phyloP scores from a whole-genome alignment of 2,113 vertebrate species.

The Oreochromis aureus region DNA sequence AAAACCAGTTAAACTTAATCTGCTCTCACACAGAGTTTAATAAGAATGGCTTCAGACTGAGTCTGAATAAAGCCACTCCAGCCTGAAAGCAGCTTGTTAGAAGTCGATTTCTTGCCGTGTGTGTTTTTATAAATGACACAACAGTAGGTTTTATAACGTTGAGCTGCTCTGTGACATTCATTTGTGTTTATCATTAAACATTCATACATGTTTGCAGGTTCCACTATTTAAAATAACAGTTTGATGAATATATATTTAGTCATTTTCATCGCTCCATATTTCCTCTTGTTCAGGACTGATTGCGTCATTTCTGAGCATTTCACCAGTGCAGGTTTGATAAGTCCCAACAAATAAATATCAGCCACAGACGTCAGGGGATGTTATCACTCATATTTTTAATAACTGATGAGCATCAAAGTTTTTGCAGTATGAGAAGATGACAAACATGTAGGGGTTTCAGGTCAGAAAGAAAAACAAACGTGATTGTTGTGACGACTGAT shows the following conservation, averaged over 20 bases:
- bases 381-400: not conserved
- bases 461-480: not conserved
- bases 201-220: not conserved
- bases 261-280: not conserved
- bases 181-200: not conserved
- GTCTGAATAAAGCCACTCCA: not conserved
- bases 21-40: not conserved
- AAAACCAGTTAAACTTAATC: not conserved
- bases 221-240: not conserved
- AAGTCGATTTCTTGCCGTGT: rapidly evolving
- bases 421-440: not conserved
- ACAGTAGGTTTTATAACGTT: not conserved
- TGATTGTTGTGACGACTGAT: not conserved
- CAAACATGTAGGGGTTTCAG: not conserved
- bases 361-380: not conserved
- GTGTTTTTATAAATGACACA: not conserved
- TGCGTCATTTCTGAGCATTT: rapidly evolving
- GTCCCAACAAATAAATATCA: not conserved
- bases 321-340: not conserved
- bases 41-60: not conserved
- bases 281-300: not conserved
- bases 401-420: not conserved
- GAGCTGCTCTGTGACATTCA: not conserved
- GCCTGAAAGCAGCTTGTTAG: not conserved
- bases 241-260: rapidly evolving